Percentiles rank a stretch among this genome's conserved stretches.
Conservation (phyloP, 2,113 vertebrate genomes). For the Myrmecophaga tridactyla region DNA sequence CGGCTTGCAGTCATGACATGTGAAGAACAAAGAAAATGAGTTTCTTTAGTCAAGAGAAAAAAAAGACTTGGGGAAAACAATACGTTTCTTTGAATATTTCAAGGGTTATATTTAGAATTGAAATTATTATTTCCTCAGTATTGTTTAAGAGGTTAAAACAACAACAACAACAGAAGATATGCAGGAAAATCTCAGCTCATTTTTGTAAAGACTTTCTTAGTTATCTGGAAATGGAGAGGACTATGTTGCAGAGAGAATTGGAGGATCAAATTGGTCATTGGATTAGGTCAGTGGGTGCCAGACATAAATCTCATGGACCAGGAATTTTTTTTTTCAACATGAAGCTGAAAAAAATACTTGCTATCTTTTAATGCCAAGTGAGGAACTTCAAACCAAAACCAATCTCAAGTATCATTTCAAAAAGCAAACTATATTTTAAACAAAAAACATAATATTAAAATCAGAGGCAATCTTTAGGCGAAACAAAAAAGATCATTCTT, state of each 20-base stretch:
- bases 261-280: background rate
- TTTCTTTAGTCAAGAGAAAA: background rate
- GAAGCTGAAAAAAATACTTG: background rate
- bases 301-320: background rate
- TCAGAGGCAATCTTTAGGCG: background rate
- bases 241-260: background rate
- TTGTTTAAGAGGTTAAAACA: background rate
- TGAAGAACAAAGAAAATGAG: background rate
- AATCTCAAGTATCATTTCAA: background rate
- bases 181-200: background rate
- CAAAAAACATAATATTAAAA: background rate
- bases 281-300: background rate
- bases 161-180: background rate
- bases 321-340: background rate
- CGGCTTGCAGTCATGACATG: background rate
- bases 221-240: background rate
- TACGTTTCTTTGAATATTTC: background rate
- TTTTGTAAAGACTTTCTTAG: slow-evolving; percentile 8
- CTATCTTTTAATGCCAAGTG: background rate
- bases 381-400: background rate
- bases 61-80: background rate
- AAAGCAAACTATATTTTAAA: slow-evolving; percentile 33
- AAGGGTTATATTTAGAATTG: background rate
- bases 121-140: background rate
- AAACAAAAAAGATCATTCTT: background rate